These are phyloP conservation scores for Pseudochirops cupreus DNA, from an alignment of 2,797 vertebrate genomes.

Conservation along the genomic window DNA sequence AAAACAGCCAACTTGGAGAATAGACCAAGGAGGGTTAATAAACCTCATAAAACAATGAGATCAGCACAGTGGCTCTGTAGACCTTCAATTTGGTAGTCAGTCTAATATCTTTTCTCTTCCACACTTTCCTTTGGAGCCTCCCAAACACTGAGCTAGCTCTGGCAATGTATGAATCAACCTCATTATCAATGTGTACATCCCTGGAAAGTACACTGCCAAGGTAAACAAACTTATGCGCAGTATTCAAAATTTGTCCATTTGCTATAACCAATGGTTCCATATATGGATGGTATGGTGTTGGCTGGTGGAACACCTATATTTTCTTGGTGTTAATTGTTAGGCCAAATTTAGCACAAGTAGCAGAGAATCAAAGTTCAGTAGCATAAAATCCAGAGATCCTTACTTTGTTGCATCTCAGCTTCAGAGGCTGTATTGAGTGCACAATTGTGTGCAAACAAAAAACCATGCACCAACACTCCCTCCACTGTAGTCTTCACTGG, in stretches of 20 bases:
- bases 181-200: background rate
- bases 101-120: background rate
- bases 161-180: background rate
- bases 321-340: background rate
- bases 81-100: background rate
- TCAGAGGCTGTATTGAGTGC: no score
- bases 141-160: background rate
- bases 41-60: background rate
- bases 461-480: no score
- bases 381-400: no score
- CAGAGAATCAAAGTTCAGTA: no score
- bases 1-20: no score
- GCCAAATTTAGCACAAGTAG: no score
- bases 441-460: no score
- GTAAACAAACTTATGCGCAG: no score
- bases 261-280: background rate
- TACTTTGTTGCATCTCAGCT: no score
- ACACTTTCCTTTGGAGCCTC: background rate
- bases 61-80: background rate
- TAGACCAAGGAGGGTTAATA: no score
- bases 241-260: background rate
- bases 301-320: background rate
- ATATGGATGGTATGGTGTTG: background rate
- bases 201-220: no score
- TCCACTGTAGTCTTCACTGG: no score